These are phyloP conservation scores for Panagrolaimus sp. DNA, from an alignment of 1,140 invertebrate genomes.

Conservation along the genomic window DNA sequence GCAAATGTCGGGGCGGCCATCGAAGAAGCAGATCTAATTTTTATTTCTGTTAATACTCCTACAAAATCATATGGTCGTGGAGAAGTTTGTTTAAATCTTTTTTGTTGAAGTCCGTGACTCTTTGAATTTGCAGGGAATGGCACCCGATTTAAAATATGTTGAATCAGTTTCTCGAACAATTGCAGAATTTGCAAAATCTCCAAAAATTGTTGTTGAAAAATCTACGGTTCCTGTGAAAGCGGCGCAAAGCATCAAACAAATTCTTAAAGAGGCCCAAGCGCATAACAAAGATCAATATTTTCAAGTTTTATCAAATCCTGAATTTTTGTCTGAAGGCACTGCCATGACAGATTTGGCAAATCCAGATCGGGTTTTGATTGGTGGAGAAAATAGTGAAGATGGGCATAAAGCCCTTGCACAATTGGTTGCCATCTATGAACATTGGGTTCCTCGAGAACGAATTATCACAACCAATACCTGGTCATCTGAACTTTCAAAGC, in stretches of 20 bases:
- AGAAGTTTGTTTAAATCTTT: slow-evolving; percentile 1
- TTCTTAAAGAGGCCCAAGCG: slow-evolving; percentile 68
- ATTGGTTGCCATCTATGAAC: slow-evolving; percentile 80
- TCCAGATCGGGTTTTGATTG: slow-evolving; percentile 91
- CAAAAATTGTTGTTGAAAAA: slow-evolving; percentile 98
- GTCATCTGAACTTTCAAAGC: slow-evolving; percentile 96
- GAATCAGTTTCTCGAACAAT: slow-evolving; percentile 88
- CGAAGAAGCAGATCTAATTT: slow-evolving; percentile 90
- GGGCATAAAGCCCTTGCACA: slow-evolving; percentile 78
- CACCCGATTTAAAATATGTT: slow-evolving; percentile 94
- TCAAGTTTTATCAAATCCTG: slow-evolving; percentile 94
- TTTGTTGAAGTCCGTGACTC: too few relatives aligned
- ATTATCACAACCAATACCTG: slow-evolving; percentile 97
- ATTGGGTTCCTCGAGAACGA: slow-evolving; percentile 86
- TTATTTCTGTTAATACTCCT: slow-evolving; percentile 99
- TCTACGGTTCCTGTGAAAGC: slow-evolving; percentile 96
- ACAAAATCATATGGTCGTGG: slow-evolving; percentile 76
- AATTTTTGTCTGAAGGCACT: slow-evolving; percentile 95
- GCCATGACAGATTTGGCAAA: slow-evolving; percentile 87
- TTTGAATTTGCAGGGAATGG: slow-evolving; percentile 70
- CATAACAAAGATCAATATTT: slow-evolving; percentile 53
- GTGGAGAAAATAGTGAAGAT: slow-evolving; percentile 81
- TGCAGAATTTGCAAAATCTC: slow-evolving; percentile 76
- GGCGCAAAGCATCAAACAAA: slow-evolving; percentile 90
- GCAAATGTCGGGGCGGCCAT: slow-evolving; percentile 83